Conservation (phyloP, 2,797 vertebrate species). For the Chromis chromis region DNA sequence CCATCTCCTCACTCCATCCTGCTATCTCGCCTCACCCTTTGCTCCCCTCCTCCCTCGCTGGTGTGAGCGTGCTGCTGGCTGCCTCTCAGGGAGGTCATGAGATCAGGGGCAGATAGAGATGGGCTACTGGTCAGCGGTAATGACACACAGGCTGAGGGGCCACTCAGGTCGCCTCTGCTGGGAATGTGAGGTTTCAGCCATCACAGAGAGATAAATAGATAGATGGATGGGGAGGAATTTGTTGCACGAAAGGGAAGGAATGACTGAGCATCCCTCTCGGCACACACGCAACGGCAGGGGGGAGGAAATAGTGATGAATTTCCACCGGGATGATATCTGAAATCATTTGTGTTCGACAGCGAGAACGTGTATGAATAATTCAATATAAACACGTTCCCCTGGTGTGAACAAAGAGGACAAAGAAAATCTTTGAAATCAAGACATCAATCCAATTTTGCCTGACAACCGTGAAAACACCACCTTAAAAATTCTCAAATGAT, state of each 20-base stretch:
- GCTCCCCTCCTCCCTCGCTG: conserved; percentile 27
- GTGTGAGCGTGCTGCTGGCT: conserved; percentile 53
- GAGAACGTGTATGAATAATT: conserved; percentile 69
- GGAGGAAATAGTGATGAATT: conserved; percentile 52
- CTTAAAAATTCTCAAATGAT: conserved; percentile 41
- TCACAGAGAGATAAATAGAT: conserved; percentile 63
- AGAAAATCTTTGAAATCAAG: conserved; percentile 68
- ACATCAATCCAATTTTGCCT: conserved; percentile 65
- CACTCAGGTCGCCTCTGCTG: conserved; percentile 68
- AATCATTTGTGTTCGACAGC: conserved; percentile 61
- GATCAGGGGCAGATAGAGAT: conserved; percentile 81
- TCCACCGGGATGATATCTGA: conserved; percentile 54
- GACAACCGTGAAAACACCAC: conserved; percentile 53
- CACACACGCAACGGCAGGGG: conserved; percentile 3
- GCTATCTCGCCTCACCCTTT: conserved; percentile 27
- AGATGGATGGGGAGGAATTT: conserved; percentile 60
- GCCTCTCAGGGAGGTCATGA: conserved; percentile 75
- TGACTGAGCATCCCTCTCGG: conserved; percentile 47
- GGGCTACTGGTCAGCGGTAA: conserved; percentile 83
- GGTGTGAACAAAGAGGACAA: conserved; percentile 62
- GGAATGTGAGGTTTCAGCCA: conserved; percentile 64
- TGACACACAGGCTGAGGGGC: conserved; percentile 80
- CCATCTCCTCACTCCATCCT: conserved; percentile 33
- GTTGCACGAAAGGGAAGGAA: conserved; percentile 45
- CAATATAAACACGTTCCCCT: conserved; percentile 55